Evolutionary conservation across 2,888 invertebrate species (phyloP).

Genomic region (Callimorpha dominula): DNA sequence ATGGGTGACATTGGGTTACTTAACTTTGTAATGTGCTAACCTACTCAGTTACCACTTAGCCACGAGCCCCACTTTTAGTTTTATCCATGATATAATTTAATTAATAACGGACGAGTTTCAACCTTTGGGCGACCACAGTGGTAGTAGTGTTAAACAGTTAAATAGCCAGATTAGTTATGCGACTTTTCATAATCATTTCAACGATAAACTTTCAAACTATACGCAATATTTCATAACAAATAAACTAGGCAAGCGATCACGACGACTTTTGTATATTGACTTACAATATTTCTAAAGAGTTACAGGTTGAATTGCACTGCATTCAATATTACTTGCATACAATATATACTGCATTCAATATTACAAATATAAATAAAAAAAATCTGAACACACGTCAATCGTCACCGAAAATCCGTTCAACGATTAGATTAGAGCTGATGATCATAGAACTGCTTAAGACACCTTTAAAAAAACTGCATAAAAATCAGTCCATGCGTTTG

Average conservation of each 20-base stretch:
- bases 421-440: too few relatives aligned
- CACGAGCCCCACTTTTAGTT: too few relatives aligned
- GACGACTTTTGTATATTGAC: conserved; percentile 7
- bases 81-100: background rate
- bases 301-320: conserved; percentile 8
- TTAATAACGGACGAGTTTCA: background rate
- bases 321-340: background rate
- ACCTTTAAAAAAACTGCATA: too few relatives aligned
- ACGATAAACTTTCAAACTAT: conserved; percentile 10
- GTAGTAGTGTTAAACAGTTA: background rate
- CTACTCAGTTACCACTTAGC: too few relatives aligned
- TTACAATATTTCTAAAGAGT: conserved; percentile 13
- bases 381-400: too few relatives aligned
- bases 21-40: too few relatives aligned
- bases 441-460: too few relatives aligned
- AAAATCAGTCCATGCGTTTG: too few relatives aligned
- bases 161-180: background rate
- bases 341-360: too few relatives aligned
- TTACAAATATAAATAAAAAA: background rate
- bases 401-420: too few relatives aligned
- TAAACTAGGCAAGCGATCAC: conserved; percentile 18
- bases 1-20: too few relatives aligned
- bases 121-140: background rate
- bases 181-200: background rate
- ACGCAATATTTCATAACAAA: conserved; percentile 38